phyloP scores from a whole-genome alignment of 2,113 vertebrate species.

The Pyxicephalus adspersus region DNA sequence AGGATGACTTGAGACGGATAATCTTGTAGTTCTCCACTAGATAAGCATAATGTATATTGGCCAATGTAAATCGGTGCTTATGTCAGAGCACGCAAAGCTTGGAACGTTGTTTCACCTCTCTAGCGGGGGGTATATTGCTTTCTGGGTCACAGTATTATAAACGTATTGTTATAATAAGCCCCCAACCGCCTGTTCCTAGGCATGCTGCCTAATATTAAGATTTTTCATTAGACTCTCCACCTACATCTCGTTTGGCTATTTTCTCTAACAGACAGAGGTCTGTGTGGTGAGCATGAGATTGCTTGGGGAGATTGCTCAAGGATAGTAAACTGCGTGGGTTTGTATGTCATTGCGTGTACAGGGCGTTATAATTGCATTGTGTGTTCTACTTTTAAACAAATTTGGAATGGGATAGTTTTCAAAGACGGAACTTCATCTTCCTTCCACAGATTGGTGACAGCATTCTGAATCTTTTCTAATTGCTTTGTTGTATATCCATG shows the following conservation, averaged over 20 bases:
- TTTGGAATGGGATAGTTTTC: no score
- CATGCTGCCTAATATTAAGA: background rate
- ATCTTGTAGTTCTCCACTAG: background rate
- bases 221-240: constrained; percentile 17
- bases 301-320: background rate
- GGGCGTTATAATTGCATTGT: no score
- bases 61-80: background rate
- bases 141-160: background rate
- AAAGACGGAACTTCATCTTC: no score
- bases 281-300: background rate
- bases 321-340: no score
- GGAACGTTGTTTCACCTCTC: background rate
- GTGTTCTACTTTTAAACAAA: no score
- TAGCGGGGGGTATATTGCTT: constrained; percentile 24
- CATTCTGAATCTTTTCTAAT: no score
- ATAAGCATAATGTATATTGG: constrained; percentile 12
- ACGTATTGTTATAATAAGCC: background rate
- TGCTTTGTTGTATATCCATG: no score
- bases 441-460: no score
- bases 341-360: no score
- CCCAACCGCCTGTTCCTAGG: background rate
- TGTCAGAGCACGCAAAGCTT: background rate
- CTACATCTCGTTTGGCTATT: background rate
- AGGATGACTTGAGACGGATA: background rate
- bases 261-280: background rate